phyloP scores from a whole-genome alignment of 92 coral and sea anemone species.

The Epizoanthus stellaris region DNA sequence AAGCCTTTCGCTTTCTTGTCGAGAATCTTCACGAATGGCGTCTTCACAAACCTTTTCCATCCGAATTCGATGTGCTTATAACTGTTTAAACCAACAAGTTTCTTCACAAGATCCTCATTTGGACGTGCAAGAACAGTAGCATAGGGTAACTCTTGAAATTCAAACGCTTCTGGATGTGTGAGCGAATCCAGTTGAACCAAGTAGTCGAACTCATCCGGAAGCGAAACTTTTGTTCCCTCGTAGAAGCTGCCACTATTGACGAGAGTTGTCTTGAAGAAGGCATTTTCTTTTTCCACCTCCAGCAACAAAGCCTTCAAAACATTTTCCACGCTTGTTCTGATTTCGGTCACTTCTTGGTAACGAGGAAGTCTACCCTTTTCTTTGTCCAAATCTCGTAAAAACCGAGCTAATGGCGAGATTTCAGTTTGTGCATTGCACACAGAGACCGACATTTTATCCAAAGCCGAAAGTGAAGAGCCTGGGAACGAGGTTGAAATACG shows the following conservation, averaged over 20 bases:
- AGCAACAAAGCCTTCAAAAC: conserved; percentile 10
- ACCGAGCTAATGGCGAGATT: background rate
- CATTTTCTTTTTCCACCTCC: background rate
- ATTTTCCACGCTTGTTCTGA: conserved; percentile 18
- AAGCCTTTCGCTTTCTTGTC: conserved; percentile 9
- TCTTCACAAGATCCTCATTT: background rate
- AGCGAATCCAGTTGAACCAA: background rate
- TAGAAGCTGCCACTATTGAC: conserved; percentile 19
- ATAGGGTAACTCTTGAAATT: background rate
- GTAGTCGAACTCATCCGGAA: conserved; percentile 7
- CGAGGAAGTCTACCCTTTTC: conserved; percentile 13
- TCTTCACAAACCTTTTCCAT: background rate
- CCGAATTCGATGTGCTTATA: background rate
- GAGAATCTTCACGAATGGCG: conserved; percentile 23
- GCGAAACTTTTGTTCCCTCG: conserved; percentile 10
- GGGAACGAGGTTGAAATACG: too few relatives aligned
- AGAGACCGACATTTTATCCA: too few relatives aligned
- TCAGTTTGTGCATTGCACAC: too few relatives aligned
- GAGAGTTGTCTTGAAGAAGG: conserved; percentile 20
- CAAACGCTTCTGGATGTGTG: background rate
- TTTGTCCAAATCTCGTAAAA: background rate
- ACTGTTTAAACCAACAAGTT: too few relatives aligned
- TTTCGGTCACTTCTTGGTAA: conserved; percentile 3
- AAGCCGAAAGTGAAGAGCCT: too few relatives aligned
- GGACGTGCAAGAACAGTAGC: background rate